These are phyloP conservation scores for Apodemus speciosus DNA, from an alignment of 2,113 vertebrate species.

Conservation along the genomic window DNA sequence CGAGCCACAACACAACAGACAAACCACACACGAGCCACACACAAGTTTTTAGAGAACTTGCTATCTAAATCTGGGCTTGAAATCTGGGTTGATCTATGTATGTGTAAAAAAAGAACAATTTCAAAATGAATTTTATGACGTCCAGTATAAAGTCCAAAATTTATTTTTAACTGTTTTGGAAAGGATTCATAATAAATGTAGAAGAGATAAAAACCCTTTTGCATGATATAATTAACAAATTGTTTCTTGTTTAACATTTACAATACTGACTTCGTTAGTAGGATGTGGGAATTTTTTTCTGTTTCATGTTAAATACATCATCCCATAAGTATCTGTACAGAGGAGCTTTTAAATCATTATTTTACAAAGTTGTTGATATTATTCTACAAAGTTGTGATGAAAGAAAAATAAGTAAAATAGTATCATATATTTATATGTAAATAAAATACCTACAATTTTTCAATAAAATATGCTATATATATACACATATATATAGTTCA, in stretches of 20 bases:
- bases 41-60: constrained; percentile 79
- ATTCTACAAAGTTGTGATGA: not conserved
- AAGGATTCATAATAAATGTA: constrained; percentile 75
- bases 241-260: not conserved
- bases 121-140: not conserved
- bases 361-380: not conserved
- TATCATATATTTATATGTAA: not conserved
- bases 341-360: not conserved
- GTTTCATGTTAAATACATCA: not conserved
- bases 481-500: no score
- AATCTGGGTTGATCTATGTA: constrained; percentile 73
- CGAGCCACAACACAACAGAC: constrained; percentile 59
- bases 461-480: not conserved
- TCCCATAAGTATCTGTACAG: not conserved
- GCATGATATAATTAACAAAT: not conserved
- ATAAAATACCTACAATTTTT: not conserved
- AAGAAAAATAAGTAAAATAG: not conserved
- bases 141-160: constrained; percentile 55
- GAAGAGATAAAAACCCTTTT: constrained; percentile 66
- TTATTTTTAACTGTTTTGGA: constrained; percentile 78
- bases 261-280: not conserved
- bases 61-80: constrained; percentile 74
- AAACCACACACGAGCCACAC: no score
- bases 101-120: constrained; percentile 72
- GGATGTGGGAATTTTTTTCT: not conserved